A percentile compares a stretch with the other conserved stretches of the same genome.
phyloP scores from a whole-genome alignment of 2,113 vertebrate genomes.

The Cervus canadensis region DNA sequence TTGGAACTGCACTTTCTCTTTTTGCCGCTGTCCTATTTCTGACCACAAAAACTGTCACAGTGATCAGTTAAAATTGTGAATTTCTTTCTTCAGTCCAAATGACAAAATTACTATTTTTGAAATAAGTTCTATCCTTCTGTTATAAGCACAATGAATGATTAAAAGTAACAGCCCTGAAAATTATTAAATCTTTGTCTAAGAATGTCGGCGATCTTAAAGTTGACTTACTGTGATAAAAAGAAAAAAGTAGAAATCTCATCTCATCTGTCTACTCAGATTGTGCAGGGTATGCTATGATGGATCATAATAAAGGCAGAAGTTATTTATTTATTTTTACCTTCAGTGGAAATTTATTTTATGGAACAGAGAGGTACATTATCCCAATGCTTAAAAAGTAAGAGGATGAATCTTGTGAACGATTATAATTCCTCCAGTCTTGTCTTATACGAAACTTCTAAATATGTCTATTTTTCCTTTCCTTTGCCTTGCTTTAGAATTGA shows the following conservation, averaged over 20 bases:
- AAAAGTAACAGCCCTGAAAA: constrained; percentile 39
- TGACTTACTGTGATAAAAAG: constrained; percentile 52
- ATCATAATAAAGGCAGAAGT: constrained; percentile 41
- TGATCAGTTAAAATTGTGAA: constrained; percentile 57
- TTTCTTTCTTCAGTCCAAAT: constrained; percentile 51
- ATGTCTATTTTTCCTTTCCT: background rate
- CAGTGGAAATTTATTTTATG: constrained; percentile 44
- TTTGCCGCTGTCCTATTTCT: constrained; percentile 51
- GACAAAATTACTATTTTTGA: constrained; percentile 66
- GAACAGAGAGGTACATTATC: background rate
- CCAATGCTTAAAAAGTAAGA: background rate
- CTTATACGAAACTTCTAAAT: background rate
- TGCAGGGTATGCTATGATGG: constrained; percentile 37
- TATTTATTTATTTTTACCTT: constrained; percentile 40
- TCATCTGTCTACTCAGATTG: constrained; percentile 42
- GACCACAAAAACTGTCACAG: constrained; percentile 44
- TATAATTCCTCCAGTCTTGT: background rate
- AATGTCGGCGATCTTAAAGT: constrained; percentile 39
- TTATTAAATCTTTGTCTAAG: constrained; percentile 60
- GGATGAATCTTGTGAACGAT: background rate
- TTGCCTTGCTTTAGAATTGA: background rate
- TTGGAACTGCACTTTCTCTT: constrained; percentile 10
- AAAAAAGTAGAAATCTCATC: constrained; percentile 46
- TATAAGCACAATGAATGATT: constrained; percentile 58
- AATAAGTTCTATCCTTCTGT: constrained; percentile 57